A percentile compares a stretch with the other conserved stretches of the same genome.
Conservation (phyloP, 37 sponge, comb jelly and placozoan species). For the Aphrocallistes beatrix region DNA sequence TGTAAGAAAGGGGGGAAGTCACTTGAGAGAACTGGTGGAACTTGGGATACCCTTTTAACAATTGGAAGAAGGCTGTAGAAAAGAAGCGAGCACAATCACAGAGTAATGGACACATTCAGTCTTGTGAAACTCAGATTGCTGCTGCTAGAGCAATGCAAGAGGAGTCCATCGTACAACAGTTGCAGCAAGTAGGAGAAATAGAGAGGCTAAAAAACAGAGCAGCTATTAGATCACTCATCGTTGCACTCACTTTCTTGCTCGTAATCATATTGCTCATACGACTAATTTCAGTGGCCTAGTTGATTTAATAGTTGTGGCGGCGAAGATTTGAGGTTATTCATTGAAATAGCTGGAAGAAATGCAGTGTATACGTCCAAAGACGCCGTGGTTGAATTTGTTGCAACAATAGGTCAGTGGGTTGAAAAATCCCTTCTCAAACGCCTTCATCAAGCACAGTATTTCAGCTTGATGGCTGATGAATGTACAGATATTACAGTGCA, state of each 20-base stretch:
- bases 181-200: slow-evolving; percentile 24
- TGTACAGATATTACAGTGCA: neutral
- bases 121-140: neutral
- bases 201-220: slow-evolving; percentile 37
- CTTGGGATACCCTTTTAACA: slow-evolving; percentile 37
- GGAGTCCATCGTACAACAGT: slow-evolving; percentile 41
- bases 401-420: neutral
- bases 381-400: slow-evolving; percentile 11
- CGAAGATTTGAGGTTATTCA: slow-evolving; percentile 33
- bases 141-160: slow-evolving; percentile 11
- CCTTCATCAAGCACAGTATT: neutral
- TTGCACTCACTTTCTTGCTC: slow-evolving; percentile 47
- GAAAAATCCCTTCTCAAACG: slow-evolving; percentile 20
- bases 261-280: slow-evolving; percentile 40
- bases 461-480: neutral
- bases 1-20: slow-evolving; percentile 31
- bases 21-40: slow-evolving; percentile 32
- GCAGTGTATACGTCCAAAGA: neutral
- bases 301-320: slow-evolving; percentile 60
- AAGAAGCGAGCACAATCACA: slow-evolving; percentile 36
- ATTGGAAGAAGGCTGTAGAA: slow-evolving; percentile 50
- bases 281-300: slow-evolving; percentile 42
- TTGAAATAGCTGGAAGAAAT: slow-evolving; percentile 23
- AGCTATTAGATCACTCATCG: slow-evolving; percentile 47
- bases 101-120: neutral